Conservation (phyloP, 2,113 vertebrate species). For the Calidris pugnax region DNA sequence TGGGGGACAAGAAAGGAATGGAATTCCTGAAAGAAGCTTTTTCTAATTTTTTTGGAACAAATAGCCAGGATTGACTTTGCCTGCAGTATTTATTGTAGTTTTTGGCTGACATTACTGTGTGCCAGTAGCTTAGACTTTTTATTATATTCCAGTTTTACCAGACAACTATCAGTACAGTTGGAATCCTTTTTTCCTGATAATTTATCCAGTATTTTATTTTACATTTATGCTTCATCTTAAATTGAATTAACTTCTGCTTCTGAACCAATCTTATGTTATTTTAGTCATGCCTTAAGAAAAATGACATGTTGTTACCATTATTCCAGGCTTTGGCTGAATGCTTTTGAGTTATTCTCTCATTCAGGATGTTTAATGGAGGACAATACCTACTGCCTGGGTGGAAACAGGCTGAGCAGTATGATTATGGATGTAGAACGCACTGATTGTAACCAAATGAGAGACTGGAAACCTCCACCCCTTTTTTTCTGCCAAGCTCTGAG, state of each 20-base stretch:
- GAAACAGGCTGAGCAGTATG: background rate
- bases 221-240: background rate
- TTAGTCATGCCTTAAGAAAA: background rate
- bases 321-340: background rate
- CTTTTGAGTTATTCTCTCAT: background rate
- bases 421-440: background rate
- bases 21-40: background rate
- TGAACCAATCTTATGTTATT: background rate
- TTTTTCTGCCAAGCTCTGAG: background rate
- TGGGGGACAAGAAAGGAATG: background rate
- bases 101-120: background rate
- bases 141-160: background rate
- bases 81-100: background rate
- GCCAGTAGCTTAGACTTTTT: background rate
- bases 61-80: background rate
- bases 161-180: background rate
- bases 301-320: background rate
- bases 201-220: background rate
- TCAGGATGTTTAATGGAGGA: background rate
- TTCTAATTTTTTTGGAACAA: background rate
- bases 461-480: background rate
- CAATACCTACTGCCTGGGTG: background rate
- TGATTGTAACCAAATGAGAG: background rate
- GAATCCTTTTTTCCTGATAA: background rate
- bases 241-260: background rate